These are phyloP conservation scores for Carcinoscorpius rotundicauda DNA, from an alignment of 1,140 invertebrate species.

Conservation along the genomic window DNA sequence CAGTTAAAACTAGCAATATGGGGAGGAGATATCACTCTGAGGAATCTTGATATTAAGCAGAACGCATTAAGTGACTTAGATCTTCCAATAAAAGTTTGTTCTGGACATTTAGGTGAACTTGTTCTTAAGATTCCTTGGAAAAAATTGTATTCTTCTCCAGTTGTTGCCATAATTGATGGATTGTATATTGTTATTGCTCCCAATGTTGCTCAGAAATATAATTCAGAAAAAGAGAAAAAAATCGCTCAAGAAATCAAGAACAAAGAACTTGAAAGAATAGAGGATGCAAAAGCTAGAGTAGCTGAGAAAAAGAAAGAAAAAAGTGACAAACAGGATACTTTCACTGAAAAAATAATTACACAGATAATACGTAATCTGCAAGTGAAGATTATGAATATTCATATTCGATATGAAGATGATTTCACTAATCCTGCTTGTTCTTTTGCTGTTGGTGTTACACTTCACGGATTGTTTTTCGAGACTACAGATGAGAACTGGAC, in stretches of 20 bases:
- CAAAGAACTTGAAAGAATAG: slow-evolving; percentile 58
- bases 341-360: slow-evolving; percentile 86
- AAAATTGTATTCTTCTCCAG: slow-evolving; percentile 85
- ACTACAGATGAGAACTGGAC: slow-evolving; percentile 76
- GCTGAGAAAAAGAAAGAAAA: slow-evolving; percentile 42
- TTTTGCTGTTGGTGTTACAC: slow-evolving; percentile 79
- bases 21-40: slow-evolving; percentile 89
- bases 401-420: slow-evolving; percentile 89
- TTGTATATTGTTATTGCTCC: slow-evolving; percentile 81
- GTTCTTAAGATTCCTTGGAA: slow-evolving; percentile 96
- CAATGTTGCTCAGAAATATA: slow-evolving; percentile 65
- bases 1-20: slow-evolving; percentile 92
- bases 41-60: slow-evolving; percentile 77
- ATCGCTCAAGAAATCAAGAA: slow-evolving; percentile 63
- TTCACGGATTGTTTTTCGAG: slow-evolving; percentile 64
- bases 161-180: slow-evolving; percentile 75
- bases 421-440: slow-evolving; percentile 60
- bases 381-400: slow-evolving; percentile 81
- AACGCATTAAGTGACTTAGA: slow-evolving; percentile 83
- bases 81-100: slow-evolving; percentile 76
- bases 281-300: slow-evolving; percentile 62
- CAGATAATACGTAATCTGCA: slow-evolving; percentile 97
- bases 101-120: slow-evolving; percentile 79
- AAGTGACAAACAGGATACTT: slow-evolving; percentile 57
- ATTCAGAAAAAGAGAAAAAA: slow-evolving; percentile 77